Base-by-base conservation (phyloP, 2,113 vertebrate genomes). In the Eulacestoma nigropectus region DNA sequence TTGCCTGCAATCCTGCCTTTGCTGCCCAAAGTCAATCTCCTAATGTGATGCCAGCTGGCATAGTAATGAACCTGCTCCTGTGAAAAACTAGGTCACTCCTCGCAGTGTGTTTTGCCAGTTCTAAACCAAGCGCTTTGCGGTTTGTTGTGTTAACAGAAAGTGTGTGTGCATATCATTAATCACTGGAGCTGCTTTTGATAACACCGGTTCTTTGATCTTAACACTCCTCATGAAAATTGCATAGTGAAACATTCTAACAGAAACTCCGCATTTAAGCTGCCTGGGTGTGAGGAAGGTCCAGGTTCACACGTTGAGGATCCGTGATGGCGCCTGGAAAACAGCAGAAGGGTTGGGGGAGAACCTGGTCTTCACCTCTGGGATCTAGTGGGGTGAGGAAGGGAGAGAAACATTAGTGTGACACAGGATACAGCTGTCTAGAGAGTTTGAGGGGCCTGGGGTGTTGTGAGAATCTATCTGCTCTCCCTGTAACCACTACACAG, bases 281-380 rank as follows among this genome's bases (percentile, higher is more conserved):
- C 89, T 39, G 84, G 49, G 52, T 32, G 74, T 32, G 57, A 82
- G 83, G 26, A 47, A 44, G 49, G 41, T 63, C 59, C 87, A 9
- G 49, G 33, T 69, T 99, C 98, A 99, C 97, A 99, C 98, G 33
- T 99, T 98, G 97, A 99, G 99, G 96, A 99, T 98, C 95, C 98
- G 97, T 12, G 97, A 98, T 3, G 98, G 98, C 0, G 98, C 98
- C 97, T 99, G 99, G 97, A 99, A 99, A 95, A 99, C 98, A 11
- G 99, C 99, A 33, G 99, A 99, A 55, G 99, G 98, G 85, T 99
- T 99, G 18, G 98, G 98, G 18, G 99, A 96, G 82, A 98, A 98
- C 96, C 99, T 99, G 94, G 98, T 99, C 97, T 98, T 99, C 97
- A 97, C 98, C 95, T 99, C 97, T 69, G 98, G 98, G 69, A 99